Evolutionary conservation across 35 echinoderm and acorn worm species (phyloP).

Genomic region (Holothuria glaberrima): DNA sequence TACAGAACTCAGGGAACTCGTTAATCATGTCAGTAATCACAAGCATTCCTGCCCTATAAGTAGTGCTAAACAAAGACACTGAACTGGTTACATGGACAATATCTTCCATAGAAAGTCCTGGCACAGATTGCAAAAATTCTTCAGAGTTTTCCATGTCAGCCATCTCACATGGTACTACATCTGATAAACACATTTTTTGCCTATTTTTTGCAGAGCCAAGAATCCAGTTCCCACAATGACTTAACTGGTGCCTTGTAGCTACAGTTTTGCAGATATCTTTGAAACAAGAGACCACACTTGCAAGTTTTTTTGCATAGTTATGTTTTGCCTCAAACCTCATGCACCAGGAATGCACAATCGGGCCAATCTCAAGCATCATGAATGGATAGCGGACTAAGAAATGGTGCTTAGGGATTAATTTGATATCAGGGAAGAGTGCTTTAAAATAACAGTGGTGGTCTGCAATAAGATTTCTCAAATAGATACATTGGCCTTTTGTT

Average conservation of each 20-base stretch:
- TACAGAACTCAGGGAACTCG: conserved; percentile 56
- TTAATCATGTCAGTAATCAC: conserved; percentile 29
- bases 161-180: not conserved
- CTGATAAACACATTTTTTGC: conserved; percentile 1
- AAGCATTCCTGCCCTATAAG: not conserved
- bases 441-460: conserved; percentile 60
- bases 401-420: conserved; percentile 64
- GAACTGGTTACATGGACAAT: conserved; percentile 15
- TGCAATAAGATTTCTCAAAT: not conserved
- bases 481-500: conserved; percentile 42
- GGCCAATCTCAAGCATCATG: conserved; percentile 55
- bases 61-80: conserved; percentile 37
- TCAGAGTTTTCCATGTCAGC: conserved; percentile 37
- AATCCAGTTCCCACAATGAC: conserved; percentile 28
- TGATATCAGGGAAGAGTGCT: conserved; percentile 36
- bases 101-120: conserved; percentile 30
- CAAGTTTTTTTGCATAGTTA: conserved; percentile 44
- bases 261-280: conserved; percentile 59
- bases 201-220: not conserved
- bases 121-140: conserved; percentile 24
- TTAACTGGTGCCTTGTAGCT: conserved; percentile 46
- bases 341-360: conserved; percentile 54
- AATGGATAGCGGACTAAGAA: conserved; percentile 56
- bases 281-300: conserved; percentile 26
- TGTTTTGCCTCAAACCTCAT: conserved; percentile 75